phyloP scores from a whole-genome alignment of 2,797 vertebrate species.

The Propithecus deckenii region DNA sequence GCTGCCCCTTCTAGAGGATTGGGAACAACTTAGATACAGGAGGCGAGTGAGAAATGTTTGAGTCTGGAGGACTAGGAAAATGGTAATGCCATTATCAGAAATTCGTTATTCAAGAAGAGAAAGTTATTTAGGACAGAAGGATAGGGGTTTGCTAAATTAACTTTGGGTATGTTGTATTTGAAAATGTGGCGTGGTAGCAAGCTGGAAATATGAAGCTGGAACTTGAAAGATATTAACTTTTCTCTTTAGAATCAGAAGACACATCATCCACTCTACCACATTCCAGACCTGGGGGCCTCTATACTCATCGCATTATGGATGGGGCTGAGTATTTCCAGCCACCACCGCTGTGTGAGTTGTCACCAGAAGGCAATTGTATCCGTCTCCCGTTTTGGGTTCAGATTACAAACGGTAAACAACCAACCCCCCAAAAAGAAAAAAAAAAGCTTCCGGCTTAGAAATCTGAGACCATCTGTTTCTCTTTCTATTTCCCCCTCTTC shows the following conservation, averaged over 20 bases:
- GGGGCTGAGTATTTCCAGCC: background rate
- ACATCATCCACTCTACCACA: no score
- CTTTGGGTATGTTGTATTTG: background rate
- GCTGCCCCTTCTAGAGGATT: background rate
- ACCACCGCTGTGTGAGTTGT: background rate
- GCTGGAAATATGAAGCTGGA: background rate
- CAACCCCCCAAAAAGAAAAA: constrained; percentile 34
- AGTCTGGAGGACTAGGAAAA: background rate
- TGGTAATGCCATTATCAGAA: background rate
- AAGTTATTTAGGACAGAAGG: background rate
- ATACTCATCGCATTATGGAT: background rate
- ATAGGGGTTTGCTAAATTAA: background rate
- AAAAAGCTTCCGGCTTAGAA: constrained; percentile 76
- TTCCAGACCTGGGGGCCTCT: no score
- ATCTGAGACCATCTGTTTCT: constrained; percentile 80
- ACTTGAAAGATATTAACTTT: background rate
- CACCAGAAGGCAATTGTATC: background rate
- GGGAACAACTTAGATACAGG: background rate
- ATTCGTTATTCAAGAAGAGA: background rate
- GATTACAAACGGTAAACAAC: constrained; percentile 78
- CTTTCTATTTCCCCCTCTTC: constrained; percentile 57
- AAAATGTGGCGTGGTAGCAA: background rate
- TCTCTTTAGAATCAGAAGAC: background rate
- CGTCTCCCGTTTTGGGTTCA: constrained; percentile 58
- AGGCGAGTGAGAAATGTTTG: background rate